Evolutionary conservation across 1,140 invertebrate genomes (phyloP).

Genomic region (Zaprionus taronus): DNA sequence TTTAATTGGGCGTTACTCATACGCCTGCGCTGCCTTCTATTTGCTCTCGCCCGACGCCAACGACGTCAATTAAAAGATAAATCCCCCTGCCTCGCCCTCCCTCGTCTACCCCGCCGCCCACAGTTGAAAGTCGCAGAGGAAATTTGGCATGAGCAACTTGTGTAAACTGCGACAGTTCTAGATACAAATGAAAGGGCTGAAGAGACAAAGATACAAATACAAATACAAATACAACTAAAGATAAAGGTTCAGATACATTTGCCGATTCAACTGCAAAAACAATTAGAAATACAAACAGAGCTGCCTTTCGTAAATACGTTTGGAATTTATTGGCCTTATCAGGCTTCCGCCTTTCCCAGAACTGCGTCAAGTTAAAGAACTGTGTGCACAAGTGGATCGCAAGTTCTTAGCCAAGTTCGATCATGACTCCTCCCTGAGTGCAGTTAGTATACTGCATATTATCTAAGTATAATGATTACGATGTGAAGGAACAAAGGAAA

Average conservation of each 20-base stretch:
- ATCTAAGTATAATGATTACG: too few species aligned
- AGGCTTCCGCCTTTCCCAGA: not conserved
- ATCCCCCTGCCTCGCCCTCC: not conserved
- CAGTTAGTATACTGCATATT: not conserved
- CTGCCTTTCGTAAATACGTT: not conserved
- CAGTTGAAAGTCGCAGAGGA: not conserved
- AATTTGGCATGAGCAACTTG: not conserved
- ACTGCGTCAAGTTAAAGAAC: not conserved
- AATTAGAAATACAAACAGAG: not conserved
- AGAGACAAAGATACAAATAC: conserved; percentile 9
- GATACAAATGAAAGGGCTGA: conserved; percentile 6
- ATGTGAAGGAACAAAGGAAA: too few species aligned
- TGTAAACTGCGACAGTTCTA: not conserved
- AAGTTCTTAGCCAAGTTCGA: not conserved
- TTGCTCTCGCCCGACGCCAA: conserved; percentile 2
- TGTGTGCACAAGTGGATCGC: not conserved
- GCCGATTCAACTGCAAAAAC: conserved; percentile 12
- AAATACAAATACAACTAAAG: conserved; percentile 12
- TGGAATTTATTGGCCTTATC: not conserved
- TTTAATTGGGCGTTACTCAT: conserved; percentile 54
- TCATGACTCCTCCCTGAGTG: not conserved
- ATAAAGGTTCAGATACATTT: conserved; percentile 1
- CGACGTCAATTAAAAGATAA: conserved; percentile 44
- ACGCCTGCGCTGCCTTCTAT: conserved; percentile 12
- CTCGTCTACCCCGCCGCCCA: not conserved